Base-by-base conservation (phyloP, 2,888 invertebrate genomes). In the Clitarchus hookeri region DNA sequence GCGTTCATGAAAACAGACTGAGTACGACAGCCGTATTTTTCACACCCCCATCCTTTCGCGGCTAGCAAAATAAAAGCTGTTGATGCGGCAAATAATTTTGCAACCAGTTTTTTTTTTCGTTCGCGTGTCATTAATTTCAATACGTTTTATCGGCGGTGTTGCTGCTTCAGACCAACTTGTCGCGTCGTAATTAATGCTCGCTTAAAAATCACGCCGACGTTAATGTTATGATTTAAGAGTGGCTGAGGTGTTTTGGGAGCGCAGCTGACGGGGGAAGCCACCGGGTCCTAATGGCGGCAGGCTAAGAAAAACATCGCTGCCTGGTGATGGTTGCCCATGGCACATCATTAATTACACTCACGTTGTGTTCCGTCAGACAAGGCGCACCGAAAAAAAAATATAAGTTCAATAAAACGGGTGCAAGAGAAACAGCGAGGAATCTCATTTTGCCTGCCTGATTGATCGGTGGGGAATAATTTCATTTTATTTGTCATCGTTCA, bases 291-390 rank as follows among this genome's bases (percentile, higher is more conserved):
- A 65, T 65, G n/a, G n/a, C 65, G n/a, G 65, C n/a, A n/a, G 8
- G 65, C 23, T 23, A 9, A 0, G 65, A 65, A 65, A 65, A 65
- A 65, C 65, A 65, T 19, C 23, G 11, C n/a, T 23, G 2, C 1
- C n/a, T n/a, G 19, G 65, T 8, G 65, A 23, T 65, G 23, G 65
- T 65, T 65, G 65, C 65, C 19, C n/a, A n/a, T 65, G 65, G 65
- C 65, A 65, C 65, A n/a, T 65, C 65, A 65, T 65, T 65, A 65
- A 65, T 65, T n/a, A 65, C 65, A 65, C 65, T 65, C 65, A n/a
- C 65, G 23, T 65, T 65, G 65, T 65, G 65, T 65, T 65, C 19
- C 65, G 65, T 65, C 65, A 23, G n/a, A 65, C 2, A 65, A 1
- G 8, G n/a, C 65, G n/a, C 65, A n/a, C n/a, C 8, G n/a, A 65